These are phyloP conservation scores for Tachina fera DNA, from an alignment of 2,888 invertebrate genomes.

Conservation along the genomic window DNA sequence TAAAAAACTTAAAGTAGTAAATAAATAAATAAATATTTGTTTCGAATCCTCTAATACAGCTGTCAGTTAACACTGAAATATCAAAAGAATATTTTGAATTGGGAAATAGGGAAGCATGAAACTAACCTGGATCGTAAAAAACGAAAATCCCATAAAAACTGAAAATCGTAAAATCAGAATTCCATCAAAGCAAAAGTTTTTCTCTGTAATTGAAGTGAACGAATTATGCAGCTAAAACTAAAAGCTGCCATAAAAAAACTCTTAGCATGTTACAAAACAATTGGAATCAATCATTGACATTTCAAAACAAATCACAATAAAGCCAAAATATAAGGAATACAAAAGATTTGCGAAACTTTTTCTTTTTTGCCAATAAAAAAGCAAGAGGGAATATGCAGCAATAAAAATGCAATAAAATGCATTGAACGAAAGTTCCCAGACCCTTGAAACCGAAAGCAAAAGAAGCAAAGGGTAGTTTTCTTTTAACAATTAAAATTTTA, in stretches of 20 bases:
- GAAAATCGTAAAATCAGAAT: constrained; percentile 61
- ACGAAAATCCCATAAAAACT: constrained; percentile 63
- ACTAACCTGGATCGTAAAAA: constrained; percentile 62
- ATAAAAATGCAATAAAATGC: constrained; percentile 78
- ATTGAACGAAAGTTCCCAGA: constrained; percentile 60
- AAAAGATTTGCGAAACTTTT: constrained; percentile 56
- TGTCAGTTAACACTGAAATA: constrained; percentile 61
- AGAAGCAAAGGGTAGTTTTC: constrained; percentile 49
- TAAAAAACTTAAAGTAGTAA: constrained; percentile 25
- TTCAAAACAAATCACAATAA: constrained; percentile 72
- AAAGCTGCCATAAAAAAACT: constrained; percentile 41
- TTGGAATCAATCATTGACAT: constrained; percentile 72
- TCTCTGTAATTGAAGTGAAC: neutral
- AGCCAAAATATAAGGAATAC: constrained; percentile 55
- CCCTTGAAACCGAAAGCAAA: constrained; percentile 7
- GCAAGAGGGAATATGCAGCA: constrained; percentile 70
- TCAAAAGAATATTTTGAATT: constrained; percentile 24
- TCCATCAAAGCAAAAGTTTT: constrained; percentile 21
- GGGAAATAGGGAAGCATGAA: neutral
- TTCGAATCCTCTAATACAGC: constrained; percentile 51
- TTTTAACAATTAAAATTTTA: constrained; percentile 62
- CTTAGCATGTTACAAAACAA: constrained; percentile 70
- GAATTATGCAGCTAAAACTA: constrained; percentile 27
- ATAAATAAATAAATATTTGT: constrained; percentile 41
- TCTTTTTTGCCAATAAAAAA: constrained; percentile 32